These are phyloP conservation scores for Phengaris alcon DNA, from an alignment of 2,888 invertebrate species.

Conservation along the genomic window DNA sequence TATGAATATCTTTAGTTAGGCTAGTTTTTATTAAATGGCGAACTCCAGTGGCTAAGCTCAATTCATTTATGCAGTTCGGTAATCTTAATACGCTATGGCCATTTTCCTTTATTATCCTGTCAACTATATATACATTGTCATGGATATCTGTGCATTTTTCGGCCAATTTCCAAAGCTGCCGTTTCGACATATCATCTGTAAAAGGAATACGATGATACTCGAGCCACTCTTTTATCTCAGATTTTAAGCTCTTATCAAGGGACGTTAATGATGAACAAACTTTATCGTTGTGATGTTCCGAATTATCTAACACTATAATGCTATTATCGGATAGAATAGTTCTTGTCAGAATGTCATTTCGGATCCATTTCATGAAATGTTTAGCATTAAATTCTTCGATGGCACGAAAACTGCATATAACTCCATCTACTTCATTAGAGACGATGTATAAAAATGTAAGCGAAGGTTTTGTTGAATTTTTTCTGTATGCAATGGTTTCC, in stretches of 20 bases:
- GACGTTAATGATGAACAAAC: conserved; percentile 26
- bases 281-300: conserved; percentile 28
- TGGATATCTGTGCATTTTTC: conserved; percentile 31
- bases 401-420: conserved; percentile 1
- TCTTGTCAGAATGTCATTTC: neutral
- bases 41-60: conserved; percentile 29
- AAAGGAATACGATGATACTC: conserved; percentile 30
- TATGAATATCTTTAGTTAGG: neutral
- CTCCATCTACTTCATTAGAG: neutral
- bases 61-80: conserved; percentile 33
- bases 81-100: conserved; percentile 32
- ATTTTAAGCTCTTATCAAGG: conserved; percentile 30
- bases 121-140: conserved; percentile 29
- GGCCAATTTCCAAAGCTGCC: conserved; percentile 30
- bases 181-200: conserved; percentile 27
- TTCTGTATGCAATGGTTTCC: conserved; percentile 1
- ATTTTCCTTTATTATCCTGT: conserved; percentile 31
- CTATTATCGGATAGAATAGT: conserved; percentile 22
- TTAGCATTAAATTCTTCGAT: neutral
- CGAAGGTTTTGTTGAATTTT: neutral
- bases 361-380: conserved; percentile 29
- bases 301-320: conserved; percentile 32
- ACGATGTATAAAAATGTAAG: neutral
- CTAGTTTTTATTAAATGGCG: conserved; percentile 16
- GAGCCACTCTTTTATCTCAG: conserved; percentile 34